These are phyloP conservation scores for Megaptera novaeangliae DNA, from an alignment of 2,113 vertebrate species.

Conservation along the genomic window DNA sequence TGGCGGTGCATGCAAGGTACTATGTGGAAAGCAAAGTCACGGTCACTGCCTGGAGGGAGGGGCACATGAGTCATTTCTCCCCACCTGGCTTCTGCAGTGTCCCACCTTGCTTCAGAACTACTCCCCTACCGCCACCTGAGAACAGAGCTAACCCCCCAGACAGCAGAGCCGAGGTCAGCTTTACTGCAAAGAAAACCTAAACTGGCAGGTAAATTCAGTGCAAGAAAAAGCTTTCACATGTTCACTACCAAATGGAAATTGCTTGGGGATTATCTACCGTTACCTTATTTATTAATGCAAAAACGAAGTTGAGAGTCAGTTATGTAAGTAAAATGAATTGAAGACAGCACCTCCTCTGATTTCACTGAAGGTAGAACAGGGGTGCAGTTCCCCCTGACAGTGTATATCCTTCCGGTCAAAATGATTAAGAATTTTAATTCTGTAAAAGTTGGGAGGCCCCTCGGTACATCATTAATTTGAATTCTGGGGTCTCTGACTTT, in stretches of 20 bases:
- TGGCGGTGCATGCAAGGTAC: background rate
- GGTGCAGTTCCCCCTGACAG: fast-evolving
- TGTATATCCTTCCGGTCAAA: background rate
- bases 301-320: background rate
- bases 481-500: background rate
- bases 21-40: background rate
- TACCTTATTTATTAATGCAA: background rate
- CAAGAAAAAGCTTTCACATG: background rate
- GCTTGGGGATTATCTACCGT: background rate
- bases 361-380: background rate
- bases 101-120: background rate
- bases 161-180: background rate
- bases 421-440: background rate
- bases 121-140: background rate
- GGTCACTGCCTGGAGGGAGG: background rate
- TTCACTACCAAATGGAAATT: background rate
- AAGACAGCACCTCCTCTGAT: background rate
- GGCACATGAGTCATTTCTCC: background rate
- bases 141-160: background rate
- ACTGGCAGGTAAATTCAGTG: background rate
- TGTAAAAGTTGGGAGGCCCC: background rate
- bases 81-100: background rate
- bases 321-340: background rate
- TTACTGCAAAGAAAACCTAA: background rate
- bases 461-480: background rate